These are phyloP conservation scores for Meliscaeva auricollis DNA, from an alignment of 2,888 invertebrate species.

Conservation along the genomic window DNA sequence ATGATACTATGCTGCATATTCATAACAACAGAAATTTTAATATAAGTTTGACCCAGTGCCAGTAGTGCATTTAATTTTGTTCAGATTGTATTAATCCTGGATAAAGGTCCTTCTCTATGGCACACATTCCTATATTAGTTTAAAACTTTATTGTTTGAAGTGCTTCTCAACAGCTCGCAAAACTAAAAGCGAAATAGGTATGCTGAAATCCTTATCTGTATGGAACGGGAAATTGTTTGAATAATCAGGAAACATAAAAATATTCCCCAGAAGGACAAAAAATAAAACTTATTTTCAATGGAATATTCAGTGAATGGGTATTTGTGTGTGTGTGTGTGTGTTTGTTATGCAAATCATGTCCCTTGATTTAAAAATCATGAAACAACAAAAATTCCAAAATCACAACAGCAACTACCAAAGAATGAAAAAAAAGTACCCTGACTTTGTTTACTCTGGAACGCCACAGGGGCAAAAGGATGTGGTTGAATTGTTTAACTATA, in stretches of 20 bases:
- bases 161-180: slow-evolving; percentile 1
- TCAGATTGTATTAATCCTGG: no score
- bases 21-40: no score
- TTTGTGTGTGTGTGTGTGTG: not conserved
- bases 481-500: slow-evolving; percentile 61
- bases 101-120: not conserved
- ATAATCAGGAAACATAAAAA: slow-evolving; percentile 12
- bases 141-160: not conserved
- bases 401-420: not conserved
- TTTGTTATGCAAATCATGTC: slow-evolving; percentile 8
- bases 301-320: not conserved
- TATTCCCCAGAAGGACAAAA: not conserved
- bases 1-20: no score
- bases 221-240: not conserved
- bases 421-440: not conserved
- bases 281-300: not conserved
- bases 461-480: slow-evolving; percentile 23
- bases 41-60: no score
- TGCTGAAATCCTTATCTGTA: not conserved
- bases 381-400: not conserved
- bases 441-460: slow-evolving; percentile 54
- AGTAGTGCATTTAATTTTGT: no score
- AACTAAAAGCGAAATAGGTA: not conserved
- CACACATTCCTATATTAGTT: not conserved
- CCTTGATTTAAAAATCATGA: slow-evolving; percentile 1